These are phyloP conservation scores for Fabriciana adippe DNA, from an alignment of 2,888 invertebrate species.

Conservation along the genomic window DNA sequence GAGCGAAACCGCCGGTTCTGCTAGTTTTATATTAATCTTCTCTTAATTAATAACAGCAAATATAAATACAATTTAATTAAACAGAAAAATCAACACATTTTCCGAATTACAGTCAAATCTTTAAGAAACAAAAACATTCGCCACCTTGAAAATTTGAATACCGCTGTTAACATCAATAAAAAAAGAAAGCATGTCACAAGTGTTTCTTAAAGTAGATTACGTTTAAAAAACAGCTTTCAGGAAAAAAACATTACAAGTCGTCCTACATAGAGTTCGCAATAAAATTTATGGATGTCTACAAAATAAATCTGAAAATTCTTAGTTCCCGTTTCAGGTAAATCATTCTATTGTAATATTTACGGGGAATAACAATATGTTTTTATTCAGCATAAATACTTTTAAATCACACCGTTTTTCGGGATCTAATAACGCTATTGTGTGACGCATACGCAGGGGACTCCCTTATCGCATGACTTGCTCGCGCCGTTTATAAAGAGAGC, in stretches of 20 bases:
- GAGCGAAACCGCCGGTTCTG: too few relatives aligned
- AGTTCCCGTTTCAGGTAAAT: neutral
- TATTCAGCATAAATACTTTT: neutral
- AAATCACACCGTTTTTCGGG: constrained; percentile 35
- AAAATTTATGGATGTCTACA: neutral
- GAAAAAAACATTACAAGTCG: constrained; percentile 16
- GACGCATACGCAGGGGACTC: constrained; percentile 52
- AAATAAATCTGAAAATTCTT: neutral
- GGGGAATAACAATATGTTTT: constrained; percentile 30
- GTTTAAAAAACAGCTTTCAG: constrained; percentile 19
- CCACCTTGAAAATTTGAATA: neutral
- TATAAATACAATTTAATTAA: neutral
- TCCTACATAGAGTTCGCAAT: constrained; percentile 13
- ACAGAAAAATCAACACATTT: neutral
- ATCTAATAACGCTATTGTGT: constrained; percentile 37
- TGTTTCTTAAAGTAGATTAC: constrained; percentile 7
- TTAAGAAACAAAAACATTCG: constrained; percentile 7
- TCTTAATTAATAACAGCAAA: too few relatives aligned
- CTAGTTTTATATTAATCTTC: too few relatives aligned
- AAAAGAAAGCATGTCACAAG: constrained; percentile 16
- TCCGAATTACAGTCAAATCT: neutral
- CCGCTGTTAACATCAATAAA: neutral
- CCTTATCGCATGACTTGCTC: constrained; percentile 45
- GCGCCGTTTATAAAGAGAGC: constrained; percentile 46
- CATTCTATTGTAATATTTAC: constrained; percentile 12